Conservation (phyloP, 2,113 vertebrate genomes). For the Aepyceros melampus region DNA sequence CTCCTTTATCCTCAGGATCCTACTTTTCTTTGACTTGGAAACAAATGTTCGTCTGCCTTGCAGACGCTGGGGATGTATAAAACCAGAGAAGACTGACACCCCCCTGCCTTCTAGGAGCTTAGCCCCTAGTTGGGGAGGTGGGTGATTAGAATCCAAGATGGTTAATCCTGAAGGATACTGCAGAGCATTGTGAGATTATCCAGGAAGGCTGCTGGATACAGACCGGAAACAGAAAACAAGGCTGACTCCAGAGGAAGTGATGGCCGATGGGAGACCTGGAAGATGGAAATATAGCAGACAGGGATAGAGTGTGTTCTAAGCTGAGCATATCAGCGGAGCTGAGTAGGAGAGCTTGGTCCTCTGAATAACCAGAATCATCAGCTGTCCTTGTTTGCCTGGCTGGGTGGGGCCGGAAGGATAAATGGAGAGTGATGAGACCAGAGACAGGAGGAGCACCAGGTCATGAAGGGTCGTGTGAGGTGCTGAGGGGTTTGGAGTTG, state of each 20-base stretch:
- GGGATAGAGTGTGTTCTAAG: background rate
- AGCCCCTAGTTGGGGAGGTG: background rate
- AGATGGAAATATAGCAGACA: background rate
- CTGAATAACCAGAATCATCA: background rate
- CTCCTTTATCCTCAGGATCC: background rate
- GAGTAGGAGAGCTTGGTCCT: background rate
- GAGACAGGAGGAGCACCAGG: background rate
- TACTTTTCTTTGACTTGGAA: background rate
- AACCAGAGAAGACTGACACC: background rate
- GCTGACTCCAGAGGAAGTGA: background rate
- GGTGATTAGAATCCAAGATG: background rate
- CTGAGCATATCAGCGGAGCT: background rate
- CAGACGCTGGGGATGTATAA: background rate
- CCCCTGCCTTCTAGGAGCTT: background rate
- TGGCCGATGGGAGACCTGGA: background rate
- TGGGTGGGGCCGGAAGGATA: background rate
- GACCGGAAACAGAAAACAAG: background rate
- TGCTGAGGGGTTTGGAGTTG: background rate
- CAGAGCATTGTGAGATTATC: background rate
- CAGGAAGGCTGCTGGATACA: background rate
- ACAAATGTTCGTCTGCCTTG: background rate
- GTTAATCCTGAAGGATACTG: background rate
- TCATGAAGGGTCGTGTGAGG: background rate
- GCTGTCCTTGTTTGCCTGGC: background rate
- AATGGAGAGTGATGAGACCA: background rate